phyloP scores from a whole-genome alignment of 2,888 invertebrate species.

The Trypoxylon attenuatum region DNA sequence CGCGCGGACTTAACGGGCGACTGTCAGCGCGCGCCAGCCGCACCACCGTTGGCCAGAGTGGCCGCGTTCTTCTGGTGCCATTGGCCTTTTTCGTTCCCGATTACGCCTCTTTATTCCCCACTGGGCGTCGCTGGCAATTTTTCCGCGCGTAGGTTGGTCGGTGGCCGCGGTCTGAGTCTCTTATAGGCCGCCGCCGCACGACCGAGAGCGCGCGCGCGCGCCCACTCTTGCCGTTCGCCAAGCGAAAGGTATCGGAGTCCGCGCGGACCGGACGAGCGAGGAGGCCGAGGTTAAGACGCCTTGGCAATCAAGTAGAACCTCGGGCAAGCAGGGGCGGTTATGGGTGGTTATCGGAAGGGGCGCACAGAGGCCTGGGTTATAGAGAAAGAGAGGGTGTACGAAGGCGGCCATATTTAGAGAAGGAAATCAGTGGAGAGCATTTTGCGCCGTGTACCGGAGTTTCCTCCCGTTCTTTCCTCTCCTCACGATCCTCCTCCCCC shows the following conservation, averaged over 20 bases:
- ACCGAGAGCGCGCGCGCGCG: not conserved
- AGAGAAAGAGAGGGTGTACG: slow-evolving; percentile 47
- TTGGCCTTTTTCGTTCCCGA: slow-evolving; percentile 66
- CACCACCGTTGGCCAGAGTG: slow-evolving; percentile 38
- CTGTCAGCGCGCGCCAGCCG: slow-evolving; percentile 40
- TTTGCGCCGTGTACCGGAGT: slow-evolving; percentile 56
- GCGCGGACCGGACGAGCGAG: slow-evolving; percentile 64
- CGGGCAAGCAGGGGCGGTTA: slow-evolving; percentile 72
- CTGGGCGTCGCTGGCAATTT: slow-evolving; percentile 65
- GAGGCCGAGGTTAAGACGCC: slow-evolving; percentile 72
- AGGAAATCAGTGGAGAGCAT: slow-evolving; percentile 73
- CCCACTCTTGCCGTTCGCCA: too few species aligned
- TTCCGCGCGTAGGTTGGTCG: slow-evolving; percentile 59
- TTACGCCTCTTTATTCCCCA: slow-evolving; percentile 63
- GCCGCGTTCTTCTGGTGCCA: slow-evolving; percentile 46
- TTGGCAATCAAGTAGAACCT: slow-evolving; percentile 75
- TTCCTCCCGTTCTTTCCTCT: slow-evolving; percentile 33
- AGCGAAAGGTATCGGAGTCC: too few species aligned
- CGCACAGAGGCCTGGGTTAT: slow-evolving; percentile 47
- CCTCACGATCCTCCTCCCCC: slow-evolving; percentile 5
- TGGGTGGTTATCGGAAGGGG: slow-evolving; percentile 68
- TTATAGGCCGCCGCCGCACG: slow-evolving; percentile 53
- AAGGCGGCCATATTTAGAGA: slow-evolving; percentile 73
- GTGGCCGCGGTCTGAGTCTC: slow-evolving; percentile 25
- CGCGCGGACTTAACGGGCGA: slow-evolving; percentile 67